Conservation (phyloP, 2,888 invertebrate species). For the Camponotus fellah region DNA sequence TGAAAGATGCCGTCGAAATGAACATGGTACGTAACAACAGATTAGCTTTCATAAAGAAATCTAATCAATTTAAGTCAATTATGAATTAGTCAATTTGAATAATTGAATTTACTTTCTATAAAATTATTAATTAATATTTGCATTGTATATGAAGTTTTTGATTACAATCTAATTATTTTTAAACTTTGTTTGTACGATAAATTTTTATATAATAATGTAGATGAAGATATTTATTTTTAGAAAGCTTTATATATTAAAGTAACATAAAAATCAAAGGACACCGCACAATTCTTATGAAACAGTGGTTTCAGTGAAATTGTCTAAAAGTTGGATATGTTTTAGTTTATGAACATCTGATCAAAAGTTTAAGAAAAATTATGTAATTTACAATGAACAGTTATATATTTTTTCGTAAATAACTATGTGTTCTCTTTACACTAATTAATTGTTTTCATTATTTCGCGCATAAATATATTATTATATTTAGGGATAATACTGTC, state of each 20-base stretch:
- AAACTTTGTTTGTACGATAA: not conserved
- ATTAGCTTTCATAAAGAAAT: not conserved
- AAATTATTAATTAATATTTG: not conserved
- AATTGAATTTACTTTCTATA: not conserved
- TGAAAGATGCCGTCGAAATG: slow-evolving; percentile 96
- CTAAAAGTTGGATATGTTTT: too few species aligned
- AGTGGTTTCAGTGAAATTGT: too few species aligned
- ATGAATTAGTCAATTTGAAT: not conserved
- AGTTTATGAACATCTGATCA: too few species aligned
- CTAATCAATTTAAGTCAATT: too few species aligned
- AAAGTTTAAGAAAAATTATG: too few species aligned
- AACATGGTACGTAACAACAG: slow-evolving; percentile 88
- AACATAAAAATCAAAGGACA: not conserved
- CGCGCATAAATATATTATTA: too few species aligned
- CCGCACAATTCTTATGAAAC: too few species aligned
- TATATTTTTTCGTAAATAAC: too few species aligned
- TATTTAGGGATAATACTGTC: too few species aligned
- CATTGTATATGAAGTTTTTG: not conserved
- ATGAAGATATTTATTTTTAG: not conserved
- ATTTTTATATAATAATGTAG: not conserved
- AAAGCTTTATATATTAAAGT: not conserved
- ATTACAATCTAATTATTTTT: not conserved
- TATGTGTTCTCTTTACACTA: too few species aligned
- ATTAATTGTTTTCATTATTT: too few species aligned
- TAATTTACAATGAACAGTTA: too few species aligned